These are phyloP conservation scores for Prostheceraeus crozeri DNA, from an alignment of 2,888 invertebrate species.

Conservation along the genomic window DNA sequence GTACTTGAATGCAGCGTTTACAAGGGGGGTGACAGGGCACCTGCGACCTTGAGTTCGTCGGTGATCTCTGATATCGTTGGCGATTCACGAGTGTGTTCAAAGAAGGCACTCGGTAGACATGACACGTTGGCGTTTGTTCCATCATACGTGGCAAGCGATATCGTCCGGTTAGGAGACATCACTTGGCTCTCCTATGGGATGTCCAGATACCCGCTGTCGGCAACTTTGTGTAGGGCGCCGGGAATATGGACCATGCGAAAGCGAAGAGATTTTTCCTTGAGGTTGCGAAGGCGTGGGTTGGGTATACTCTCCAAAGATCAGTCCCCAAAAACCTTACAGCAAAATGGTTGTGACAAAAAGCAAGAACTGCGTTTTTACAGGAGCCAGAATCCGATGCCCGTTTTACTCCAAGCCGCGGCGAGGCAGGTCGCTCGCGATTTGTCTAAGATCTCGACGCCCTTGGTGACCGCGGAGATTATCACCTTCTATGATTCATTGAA, in stretches of 20 bases:
- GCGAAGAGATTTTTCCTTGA: slow-evolving; percentile 12
- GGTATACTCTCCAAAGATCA: slow-evolving; percentile 36
- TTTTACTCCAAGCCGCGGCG: slow-evolving; percentile 23
- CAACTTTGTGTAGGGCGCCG: too few relatives aligned
- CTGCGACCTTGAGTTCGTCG: too few relatives aligned
- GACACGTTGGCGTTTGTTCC: too few relatives aligned
- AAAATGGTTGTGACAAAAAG: slow-evolving; percentile 37
- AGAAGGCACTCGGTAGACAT: too few relatives aligned
- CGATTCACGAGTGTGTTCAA: too few relatives aligned
- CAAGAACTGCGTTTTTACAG: slow-evolving; percentile 33
- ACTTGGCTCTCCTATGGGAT: too few relatives aligned
- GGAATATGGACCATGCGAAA: slow-evolving; percentile 29
- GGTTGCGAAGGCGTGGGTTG: slow-evolving; percentile 24
- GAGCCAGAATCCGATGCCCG: slow-evolving; percentile 30
- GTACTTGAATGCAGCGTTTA: slow-evolving; percentile 23
- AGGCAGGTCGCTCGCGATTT: slow-evolving; percentile 14
- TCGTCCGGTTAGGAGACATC: too few relatives aligned
- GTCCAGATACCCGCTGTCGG: too few relatives aligned
- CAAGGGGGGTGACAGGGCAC: too few relatives aligned
- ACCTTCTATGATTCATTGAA: slow-evolving; percentile 39
- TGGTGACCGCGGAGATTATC: slow-evolving; percentile 26
- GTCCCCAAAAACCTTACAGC: slow-evolving; percentile 39
- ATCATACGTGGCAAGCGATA: too few relatives aligned
- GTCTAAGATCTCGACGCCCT: slow-evolving; percentile 26
- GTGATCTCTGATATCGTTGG: too few relatives aligned